Base-by-base conservation (phyloP, 2,888 invertebrate genomes). In the Clitarchus hookeri region DNA sequence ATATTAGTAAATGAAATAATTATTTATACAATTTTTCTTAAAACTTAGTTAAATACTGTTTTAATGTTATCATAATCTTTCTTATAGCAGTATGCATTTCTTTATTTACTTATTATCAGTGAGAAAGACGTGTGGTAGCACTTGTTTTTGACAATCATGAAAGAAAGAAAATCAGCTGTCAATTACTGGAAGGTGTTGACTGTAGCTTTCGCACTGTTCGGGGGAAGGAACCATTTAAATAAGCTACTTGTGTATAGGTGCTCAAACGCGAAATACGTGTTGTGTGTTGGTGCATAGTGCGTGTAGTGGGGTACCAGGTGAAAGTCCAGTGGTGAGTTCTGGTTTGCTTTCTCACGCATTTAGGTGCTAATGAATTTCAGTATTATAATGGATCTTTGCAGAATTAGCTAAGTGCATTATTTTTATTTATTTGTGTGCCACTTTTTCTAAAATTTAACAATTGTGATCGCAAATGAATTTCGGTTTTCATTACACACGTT, bases 91-190 rank as follows among this genome's bases (percentile, higher is more conserved):
- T n/a, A 65, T 23, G 1, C 6, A n/a, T 23, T n/a, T n/a, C 65
- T 23, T 65, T 65, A 23, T 65, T 65, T 65, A 65, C 65, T 19
- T 23, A n/a, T n/a, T 65, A 19, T n/a, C 65, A 48, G 48, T 48
- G 65, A 65, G 8, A 65, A 65, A 19, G 65, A 53, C 19, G 19
- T 65, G 65, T 65, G 65, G 65, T 65, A 65, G 65, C 65, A 65
- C 65, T 65, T 65, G n/a, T 65, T 65, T 65, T 65, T 65, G 65
- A 65, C 65, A 65, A 16, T 65, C 65, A 3, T n/a, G 16, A 65
- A 65, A 65, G 19, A 65, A 65, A 65, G 65, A 65, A 65, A 65
- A 65, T 65, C 65, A 65, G 65, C 65, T 65, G 65, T 65, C 65
- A 65, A 0, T 65, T 65, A 65, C 65, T 19, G 65, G n/a, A 65